Evolutionary conservation across 2,797 vertebrate species (phyloP).

Genomic region (Tokudaia muenninki): DNA sequence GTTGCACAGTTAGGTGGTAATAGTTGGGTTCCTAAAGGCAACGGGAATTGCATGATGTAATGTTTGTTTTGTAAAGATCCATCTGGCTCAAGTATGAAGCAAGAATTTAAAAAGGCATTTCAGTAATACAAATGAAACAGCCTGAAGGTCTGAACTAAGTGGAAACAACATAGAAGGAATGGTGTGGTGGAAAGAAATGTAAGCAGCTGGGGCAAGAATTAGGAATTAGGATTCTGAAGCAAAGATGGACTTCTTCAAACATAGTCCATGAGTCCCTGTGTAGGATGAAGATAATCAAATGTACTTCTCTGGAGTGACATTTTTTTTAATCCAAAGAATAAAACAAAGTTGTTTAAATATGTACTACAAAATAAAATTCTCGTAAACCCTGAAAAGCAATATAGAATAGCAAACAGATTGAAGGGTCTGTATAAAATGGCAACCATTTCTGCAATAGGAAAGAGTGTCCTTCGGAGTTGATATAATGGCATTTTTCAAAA

Average conservation of each 20-base stretch:
- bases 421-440: neutral
- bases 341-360: neutral
- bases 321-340: slow-evolving; percentile 9
- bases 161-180: neutral
- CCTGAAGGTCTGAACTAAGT: neutral
- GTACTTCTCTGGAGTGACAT: neutral
- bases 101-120: slow-evolving; percentile 33
- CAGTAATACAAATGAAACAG: neutral
- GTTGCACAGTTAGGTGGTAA: neutral
- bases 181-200: neutral
- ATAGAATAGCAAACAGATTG: neutral
- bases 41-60: neutral
- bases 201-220: neutral
- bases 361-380: slow-evolving; percentile 40
- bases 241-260: neutral
- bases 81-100: neutral
- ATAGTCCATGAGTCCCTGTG: neutral
- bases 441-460: neutral
- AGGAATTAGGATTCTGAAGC: neutral
- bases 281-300: neutral
- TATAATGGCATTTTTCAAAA: neutral
- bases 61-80: slow-evolving; percentile 36
- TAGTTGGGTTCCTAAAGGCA: neutral
- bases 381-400: slow-evolving; percentile 19
- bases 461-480: neutral